A percentile compares a stretch with the other conserved stretches of the same genome.
Evolutionary conservation across 2,113 vertebrate genomes (phyloP).

Genomic region (Notothenia coriiceps): DNA sequence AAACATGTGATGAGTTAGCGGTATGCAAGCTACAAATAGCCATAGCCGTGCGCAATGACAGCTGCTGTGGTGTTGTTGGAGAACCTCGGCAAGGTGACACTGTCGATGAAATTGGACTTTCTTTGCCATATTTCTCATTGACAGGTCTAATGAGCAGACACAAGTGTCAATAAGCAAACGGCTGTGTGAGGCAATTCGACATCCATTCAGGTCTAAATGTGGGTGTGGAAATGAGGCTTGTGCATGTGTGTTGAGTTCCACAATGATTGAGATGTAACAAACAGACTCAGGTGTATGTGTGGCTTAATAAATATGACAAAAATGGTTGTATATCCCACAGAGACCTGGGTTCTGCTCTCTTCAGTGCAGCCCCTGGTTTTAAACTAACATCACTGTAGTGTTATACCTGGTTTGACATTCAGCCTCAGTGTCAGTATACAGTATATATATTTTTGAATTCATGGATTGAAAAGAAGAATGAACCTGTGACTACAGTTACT

Average conservation of each 20-base stretch:
- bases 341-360: not conserved
- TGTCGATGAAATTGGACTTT: not conserved
- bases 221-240: not conserved
- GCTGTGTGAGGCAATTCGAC: not conserved
- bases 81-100: not conserved
- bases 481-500: not conserved
- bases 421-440: too few species aligned
- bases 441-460: too few species aligned
- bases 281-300: not conserved
- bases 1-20: not conserved
- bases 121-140: not conserved
- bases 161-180: not conserved
- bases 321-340: not conserved
- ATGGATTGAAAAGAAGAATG: too few species aligned
- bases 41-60: not conserved
- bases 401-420: not conserved
- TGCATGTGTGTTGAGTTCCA: not conserved
- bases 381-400: not conserved
- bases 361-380: not conserved
- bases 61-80: not conserved
- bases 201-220: not conserved
- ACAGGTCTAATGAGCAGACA: not conserved
- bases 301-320: not conserved
- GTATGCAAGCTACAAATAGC: not conserved
- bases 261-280: constrained; percentile 1